Conservation (phyloP, 2,888 invertebrate species). For the Ophion costatus region DNA sequence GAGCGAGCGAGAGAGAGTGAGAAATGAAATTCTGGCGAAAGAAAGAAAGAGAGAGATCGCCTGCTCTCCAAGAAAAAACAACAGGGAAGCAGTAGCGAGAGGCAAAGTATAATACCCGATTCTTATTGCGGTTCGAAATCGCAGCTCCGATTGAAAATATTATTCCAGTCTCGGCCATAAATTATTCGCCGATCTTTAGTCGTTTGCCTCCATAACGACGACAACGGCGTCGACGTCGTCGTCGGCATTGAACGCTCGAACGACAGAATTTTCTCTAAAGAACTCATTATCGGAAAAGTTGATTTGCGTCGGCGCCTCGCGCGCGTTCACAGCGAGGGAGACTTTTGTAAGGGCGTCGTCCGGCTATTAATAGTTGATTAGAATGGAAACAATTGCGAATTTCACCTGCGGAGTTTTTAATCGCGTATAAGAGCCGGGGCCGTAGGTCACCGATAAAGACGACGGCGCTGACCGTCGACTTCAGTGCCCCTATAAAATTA, state of each 20-base stretch:
- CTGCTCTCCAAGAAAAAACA: no score
- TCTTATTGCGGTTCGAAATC: slow-evolving; percentile 25
- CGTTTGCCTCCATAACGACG: slow-evolving; percentile 13
- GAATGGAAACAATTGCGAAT: slow-evolving; percentile 75
- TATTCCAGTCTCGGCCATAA: slow-evolving; percentile 73
- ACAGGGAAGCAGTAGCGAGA: slow-evolving; percentile 4
- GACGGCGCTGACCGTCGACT: slow-evolving; percentile 34
- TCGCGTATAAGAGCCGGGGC: slow-evolving; percentile 56
- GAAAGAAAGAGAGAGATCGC: no score
- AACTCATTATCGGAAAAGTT: slow-evolving; percentile 81
- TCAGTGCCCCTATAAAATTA: slow-evolving; percentile 22
- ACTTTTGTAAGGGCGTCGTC: slow-evolving; percentile 22
- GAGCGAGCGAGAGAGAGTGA: no score
- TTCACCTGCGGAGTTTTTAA: slow-evolving; percentile 75
- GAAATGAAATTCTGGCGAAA: no score
- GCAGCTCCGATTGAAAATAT: slow-evolving; percentile 73
- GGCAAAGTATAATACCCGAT: slow-evolving; percentile 55
- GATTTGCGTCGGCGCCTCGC: slow-evolving; percentile 41
- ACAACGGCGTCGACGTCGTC: not conserved
- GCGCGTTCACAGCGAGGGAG: slow-evolving; percentile 28
- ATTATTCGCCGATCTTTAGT: slow-evolving; percentile 74
- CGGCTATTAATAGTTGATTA: slow-evolving; percentile 78
- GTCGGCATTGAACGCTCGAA: not conserved
- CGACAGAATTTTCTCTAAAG: slow-evolving; percentile 77
- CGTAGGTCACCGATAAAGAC: slow-evolving; percentile 36